These are phyloP conservation scores for Acropora yongei DNA, from an alignment of 64 coral and sea anemone species.

Conservation along the genomic window DNA sequence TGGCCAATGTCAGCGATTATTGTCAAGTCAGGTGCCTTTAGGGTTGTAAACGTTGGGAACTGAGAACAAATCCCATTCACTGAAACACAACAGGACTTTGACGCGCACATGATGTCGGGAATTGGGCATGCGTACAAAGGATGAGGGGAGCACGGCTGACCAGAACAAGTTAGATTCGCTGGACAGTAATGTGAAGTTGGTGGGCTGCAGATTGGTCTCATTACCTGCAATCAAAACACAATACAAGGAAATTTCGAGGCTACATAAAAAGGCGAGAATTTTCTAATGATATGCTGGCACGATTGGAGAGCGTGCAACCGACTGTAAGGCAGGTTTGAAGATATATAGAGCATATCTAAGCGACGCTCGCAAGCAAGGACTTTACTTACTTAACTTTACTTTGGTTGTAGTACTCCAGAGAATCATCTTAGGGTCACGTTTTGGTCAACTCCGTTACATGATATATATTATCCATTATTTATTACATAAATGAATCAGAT, in stretches of 20 bases:
- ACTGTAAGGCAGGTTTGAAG: no score
- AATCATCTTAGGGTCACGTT: no score
- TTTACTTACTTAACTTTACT: no score
- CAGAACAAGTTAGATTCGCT: conserved; percentile 20
- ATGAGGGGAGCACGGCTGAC: not conserved
- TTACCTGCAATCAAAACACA: conserved; percentile 16
- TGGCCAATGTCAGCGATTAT: conserved; percentile 47
- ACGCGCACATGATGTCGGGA: not conserved
- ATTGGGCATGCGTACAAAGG: not conserved
- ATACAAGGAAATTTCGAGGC: no score
- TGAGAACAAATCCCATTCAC: not conserved
- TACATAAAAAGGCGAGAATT: no score
- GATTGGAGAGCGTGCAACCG: no score
- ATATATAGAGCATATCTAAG: no score
- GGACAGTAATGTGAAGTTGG: conserved; percentile 1
- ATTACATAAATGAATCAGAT: not conserved
- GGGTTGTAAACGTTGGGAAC: not conserved
- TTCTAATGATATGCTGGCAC: no score
- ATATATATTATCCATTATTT: no score
- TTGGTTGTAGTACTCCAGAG: no score
- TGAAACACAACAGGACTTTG: not conserved
- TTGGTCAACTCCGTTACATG: no score
- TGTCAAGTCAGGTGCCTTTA: conserved; percentile 11
- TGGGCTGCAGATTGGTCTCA: conserved; percentile 16
- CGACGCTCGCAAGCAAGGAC: no score